A percentile compares a stretch with the other conserved stretches of the same genome.
These are phyloP conservation scores for Subacronicta megacephala DNA, from an alignment of 2,888 invertebrate genomes.

Conservation along the genomic window DNA sequence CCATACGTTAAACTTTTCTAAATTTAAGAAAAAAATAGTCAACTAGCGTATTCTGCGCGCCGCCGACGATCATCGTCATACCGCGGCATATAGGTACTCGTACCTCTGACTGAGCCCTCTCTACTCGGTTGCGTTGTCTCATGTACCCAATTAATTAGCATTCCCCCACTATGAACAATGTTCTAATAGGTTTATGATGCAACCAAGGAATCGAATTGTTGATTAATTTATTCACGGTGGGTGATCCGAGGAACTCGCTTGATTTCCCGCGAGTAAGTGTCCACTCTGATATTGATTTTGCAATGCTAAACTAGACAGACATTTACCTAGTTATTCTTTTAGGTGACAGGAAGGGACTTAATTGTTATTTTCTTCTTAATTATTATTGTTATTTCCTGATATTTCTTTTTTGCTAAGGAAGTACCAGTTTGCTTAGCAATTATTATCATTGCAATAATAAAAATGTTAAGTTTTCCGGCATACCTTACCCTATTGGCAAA, in stretches of 20 bases:
- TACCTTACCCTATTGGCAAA: too few relatives aligned
- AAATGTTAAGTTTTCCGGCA: too few relatives aligned
- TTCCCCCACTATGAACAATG: constrained; percentile 5
- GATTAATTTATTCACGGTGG: constrained; percentile 34
- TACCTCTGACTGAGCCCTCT: background rate
- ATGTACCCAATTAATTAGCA: constrained; percentile 13
- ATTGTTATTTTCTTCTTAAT: too few relatives aligned
- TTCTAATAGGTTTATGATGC: constrained; percentile 13
- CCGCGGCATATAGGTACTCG: too few relatives aligned
- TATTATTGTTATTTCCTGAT: too few relatives aligned
- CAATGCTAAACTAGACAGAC: background rate
- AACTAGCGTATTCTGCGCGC: too few relatives aligned
- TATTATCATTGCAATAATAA: too few relatives aligned
- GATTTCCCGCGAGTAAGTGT: constrained; percentile 33
- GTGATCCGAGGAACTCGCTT: background rate
- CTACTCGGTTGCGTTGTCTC: constrained; percentile 12
- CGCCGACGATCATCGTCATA: too few relatives aligned
- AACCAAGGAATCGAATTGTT: constrained; percentile 21
- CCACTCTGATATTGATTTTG: constrained; percentile 1
- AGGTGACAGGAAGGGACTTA: background rate
- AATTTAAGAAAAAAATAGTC: too few relatives aligned
- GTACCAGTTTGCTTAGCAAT: too few relatives aligned
- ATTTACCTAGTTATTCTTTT: background rate
- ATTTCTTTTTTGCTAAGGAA: too few relatives aligned
- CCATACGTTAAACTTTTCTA: too few relatives aligned